These are phyloP conservation scores for Allolobophora icterica DNA, from an alignment of 2,888 invertebrate genomes.

Conservation along the genomic window DNA sequence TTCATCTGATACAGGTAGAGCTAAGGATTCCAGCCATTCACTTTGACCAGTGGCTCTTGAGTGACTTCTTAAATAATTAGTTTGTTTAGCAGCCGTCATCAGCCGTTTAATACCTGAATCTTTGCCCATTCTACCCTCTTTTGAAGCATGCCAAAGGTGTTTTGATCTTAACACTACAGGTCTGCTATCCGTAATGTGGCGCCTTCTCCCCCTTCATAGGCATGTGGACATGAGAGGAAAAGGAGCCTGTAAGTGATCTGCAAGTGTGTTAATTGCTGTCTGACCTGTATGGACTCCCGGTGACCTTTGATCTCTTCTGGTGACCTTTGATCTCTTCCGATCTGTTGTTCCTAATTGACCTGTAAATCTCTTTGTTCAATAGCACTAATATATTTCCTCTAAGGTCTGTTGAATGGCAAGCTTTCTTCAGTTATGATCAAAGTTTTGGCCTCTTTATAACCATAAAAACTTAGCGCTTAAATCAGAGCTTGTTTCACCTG, in stretches of 20 bases:
- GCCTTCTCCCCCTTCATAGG: not conserved
- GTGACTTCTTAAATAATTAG: not conserved
- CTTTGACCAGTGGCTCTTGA: too few relatives aligned
- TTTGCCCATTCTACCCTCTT: constrained; percentile 8
- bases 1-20: not conserved
- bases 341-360: constrained; percentile 1
- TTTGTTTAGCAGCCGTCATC: not conserved
- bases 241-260: constrained; percentile 9
- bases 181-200: not conserved
- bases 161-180: not conserved
- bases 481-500: too few relatives aligned
- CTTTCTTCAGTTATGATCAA: not conserved
- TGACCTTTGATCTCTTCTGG: not conserved
- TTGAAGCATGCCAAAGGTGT: not conserved
- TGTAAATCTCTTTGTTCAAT: not conserved
- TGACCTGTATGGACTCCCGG: not conserved
- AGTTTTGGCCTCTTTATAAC: not conserved
- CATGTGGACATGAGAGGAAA: not conserved
- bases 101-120: not conserved
- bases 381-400: not conserved
- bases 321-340: not conserved
- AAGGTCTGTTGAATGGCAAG: not conserved
- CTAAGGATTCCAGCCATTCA: not conserved
- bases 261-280: constrained; percentile 8
- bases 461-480: too few relatives aligned